Evolutionary conservation across 30 jellyfish, hydroid and myxozoan species (phyloP), one percentile per base, ranked within the genome.

Genomic region (Aurelia sp.): DNA sequence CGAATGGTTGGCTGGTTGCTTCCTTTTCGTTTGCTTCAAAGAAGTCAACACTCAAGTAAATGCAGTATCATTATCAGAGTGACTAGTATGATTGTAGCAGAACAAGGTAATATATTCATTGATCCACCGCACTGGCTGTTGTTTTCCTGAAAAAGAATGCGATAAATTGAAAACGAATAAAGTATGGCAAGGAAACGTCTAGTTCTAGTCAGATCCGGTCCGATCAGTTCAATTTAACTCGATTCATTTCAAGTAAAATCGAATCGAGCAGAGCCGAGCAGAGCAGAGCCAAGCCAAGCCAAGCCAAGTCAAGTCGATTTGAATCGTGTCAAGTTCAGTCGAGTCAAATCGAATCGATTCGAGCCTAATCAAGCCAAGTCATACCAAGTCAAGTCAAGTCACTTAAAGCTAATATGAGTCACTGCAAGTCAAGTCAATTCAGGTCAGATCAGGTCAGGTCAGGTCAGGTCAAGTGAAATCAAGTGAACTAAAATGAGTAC

Each of bases 121-220:
- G 69, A n/a, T 59, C 69, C 69, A 59, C 69, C 69, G 69, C 69
- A 59, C 33, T 59, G 33, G 23, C 33, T 59, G 69, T 59, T 59
- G 13, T 59, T 59, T 13, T 59, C 69, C 69, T 59, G 69, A 4
- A 59, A 59, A 59, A 21, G 23, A 15, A 59, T 5, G 13, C 13
- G 15, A 13, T 44, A 44, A 44, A 44, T 44, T 10, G 3, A 44
- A 44, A 5, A 7, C 55, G 55, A 44, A 44, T 44, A 7, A 44
- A 61, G 22, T 13, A n/a, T 22, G 35, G 71, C 13, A 19, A 61
- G 71, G 35, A n/a, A 19, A 22, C 30, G 71, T 61, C 8, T 9
- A 23, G 22, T 13, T 33, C 77, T 8, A 22, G 71, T 61, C 71
- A 22, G 0, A 9, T 21, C 62, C n/a, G 10, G 35, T 40, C 50